Evolutionary conservation across 2,797 vertebrate species (phyloP), one percentile per base, ranked within the genome.

Genomic region (Lates japonicus): DNA sequence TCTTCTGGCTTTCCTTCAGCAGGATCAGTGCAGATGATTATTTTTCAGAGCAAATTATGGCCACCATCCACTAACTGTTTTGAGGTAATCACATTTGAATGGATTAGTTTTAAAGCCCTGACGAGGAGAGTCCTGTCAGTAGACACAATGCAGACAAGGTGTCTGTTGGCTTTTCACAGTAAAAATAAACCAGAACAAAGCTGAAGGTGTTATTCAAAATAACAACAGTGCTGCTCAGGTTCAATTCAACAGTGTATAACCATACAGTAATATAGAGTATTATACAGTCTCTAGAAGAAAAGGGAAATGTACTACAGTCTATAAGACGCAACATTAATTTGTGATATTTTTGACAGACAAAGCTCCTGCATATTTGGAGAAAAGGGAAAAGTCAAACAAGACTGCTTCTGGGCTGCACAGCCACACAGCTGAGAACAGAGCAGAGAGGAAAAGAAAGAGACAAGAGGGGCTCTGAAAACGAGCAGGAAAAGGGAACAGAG

Each of bases 371-470:
- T 17, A 49, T 16, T 11, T 5, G 4, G 25, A 6, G 11, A 19
- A 52, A 48, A 41, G 39, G 12, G 13, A 25, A 20, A 55, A 74
- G 58, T 81, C 31, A 41, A 70, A 86, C 69, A 83, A 72, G 80
- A 37, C 13, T 5, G 66, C 51, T 69, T 55, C 5, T 13, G 64
- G 55, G 67, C 64, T 72, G 37, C 17, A 66, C 20, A 69, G 54
- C 12, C 7, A 35, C 33, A 65, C 41, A 5, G 16, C 31, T 44
- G 58, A 74, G 29, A 77, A n/a, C 20, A 70, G 54, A 55, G 59
- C 12, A 3, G n/a, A 25, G 2, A 71, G 17, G 16, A 20, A 41
- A 31, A 51, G 42, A 9, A 10, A 57, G 63, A 31, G 31, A 55
- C 17, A 63, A 35, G 51, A 70, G 10, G 49, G 31, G 31, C 19